Base-by-base conservation (phyloP, 2,888 invertebrate species). In the Therioaphis trifolii region DNA sequence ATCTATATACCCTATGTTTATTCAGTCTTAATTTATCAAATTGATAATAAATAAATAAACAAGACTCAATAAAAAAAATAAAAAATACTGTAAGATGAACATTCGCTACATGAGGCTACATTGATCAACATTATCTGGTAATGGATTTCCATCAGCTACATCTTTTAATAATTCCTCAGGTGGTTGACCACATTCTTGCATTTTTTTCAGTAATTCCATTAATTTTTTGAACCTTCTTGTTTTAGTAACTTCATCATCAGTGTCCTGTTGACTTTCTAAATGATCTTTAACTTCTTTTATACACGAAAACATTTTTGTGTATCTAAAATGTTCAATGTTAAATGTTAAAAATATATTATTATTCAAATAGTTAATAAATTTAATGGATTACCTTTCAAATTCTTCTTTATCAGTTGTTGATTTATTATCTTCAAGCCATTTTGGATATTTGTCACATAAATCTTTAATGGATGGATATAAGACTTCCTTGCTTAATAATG, bases 151-250 rank as follows among this genome's bases (percentile, higher is more conserved):
- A 35, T 61, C 72, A 35, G 72, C 61, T 40, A 78, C 21, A 40
- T 82, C 80, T 63, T 18, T 72, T 24, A 82, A 49, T 63, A 82
- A 49, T 63, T 85, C 85, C 5, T 84, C 72, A 29, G 85, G 85
- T 2, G 85, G 85, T 49, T 85, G 78, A n/a, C 85, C 85, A 35
- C 85, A 71, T 76, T 85, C 85, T 69, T 85, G 85, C 85, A 85
- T 85, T 49, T 85, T 84, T 76, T 85, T 84, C 9, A 85, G 74
- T 46, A 85, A 76, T n/a, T 78, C 84, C 78, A 85, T 63, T 1
- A 85, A 72, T 61, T 85, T 84, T 58, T 85, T 78, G 15, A 85
- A 85, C 12, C 76, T 72, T 43, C 76, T 84, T 21, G 75, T 76
- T 35, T 85, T 84, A 11, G 85, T 78, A 24, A 84, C 35, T 55